phyloP scores from a whole-genome alignment of 2,888 invertebrate genomes.

The Campoplex capitator region DNA sequence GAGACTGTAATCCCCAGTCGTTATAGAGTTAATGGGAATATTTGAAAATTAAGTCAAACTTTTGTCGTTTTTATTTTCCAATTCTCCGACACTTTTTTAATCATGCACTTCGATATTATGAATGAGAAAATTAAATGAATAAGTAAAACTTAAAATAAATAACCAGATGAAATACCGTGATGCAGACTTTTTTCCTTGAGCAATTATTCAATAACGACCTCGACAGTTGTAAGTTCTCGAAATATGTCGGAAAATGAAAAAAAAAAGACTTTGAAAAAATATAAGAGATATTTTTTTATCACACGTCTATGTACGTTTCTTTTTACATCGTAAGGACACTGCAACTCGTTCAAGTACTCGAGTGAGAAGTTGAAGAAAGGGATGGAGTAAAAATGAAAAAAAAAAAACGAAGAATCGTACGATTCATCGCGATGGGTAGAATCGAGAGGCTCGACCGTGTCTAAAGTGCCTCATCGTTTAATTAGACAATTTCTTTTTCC shows the following conservation, averaged over 20 bases:
- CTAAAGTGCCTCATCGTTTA: slow-evolving; percentile 79
- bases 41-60: slow-evolving; percentile 4
- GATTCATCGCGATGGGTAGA: slow-evolving; percentile 59
- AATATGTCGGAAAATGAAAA: not conserved
- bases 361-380: not conserved
- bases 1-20: slow-evolving; percentile 5
- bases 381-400: slow-evolving; percentile 27
- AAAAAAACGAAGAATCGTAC: slow-evolving; percentile 47
- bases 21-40: not conserved
- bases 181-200: not conserved
- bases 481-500: slow-evolving; percentile 83
- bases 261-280: not conserved
- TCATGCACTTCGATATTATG: not conserved
- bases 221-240: not conserved
- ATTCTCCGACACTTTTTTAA: not conserved
- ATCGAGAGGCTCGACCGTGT: slow-evolving; percentile 66
- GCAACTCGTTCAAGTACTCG: slow-evolving; percentile 32
- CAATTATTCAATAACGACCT: not conserved
- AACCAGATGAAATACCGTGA: not conserved
- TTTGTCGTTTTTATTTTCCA: not conserved
- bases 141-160: too few species aligned
- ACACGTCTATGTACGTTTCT: not conserved
- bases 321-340: slow-evolving; percentile 12
- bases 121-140: not conserved
- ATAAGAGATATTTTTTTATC: not conserved